A percentile compares a stretch with the other conserved stretches of the same genome.
These are phyloP conservation scores for Colletes latitarsis DNA, from an alignment of 1,140 invertebrate genomes.

Conservation along the genomic window DNA sequence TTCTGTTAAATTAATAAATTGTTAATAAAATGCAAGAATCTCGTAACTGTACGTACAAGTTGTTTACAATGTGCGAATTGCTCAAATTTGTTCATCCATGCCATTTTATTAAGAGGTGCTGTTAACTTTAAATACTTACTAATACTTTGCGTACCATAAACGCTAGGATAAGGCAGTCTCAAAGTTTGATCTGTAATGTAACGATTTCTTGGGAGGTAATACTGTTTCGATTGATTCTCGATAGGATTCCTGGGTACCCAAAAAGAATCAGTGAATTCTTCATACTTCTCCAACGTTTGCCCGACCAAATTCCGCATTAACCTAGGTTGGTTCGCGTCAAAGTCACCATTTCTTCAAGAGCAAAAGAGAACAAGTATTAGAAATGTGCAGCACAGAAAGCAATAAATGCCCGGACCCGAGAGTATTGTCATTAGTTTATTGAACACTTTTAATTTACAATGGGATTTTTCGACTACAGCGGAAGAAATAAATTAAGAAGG, in stretches of 20 bases:
- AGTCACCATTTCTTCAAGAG: slow-evolving; percentile 71
- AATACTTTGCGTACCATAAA: slow-evolving; percentile 72
- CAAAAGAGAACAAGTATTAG: slow-evolving; percentile 47
- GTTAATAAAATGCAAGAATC: neutral
- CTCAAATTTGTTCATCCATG: neutral
- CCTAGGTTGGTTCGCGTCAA: slow-evolving; percentile 66
- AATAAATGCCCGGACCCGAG: neutral
- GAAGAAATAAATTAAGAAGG: neutral
- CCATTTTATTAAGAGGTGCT: neutral
- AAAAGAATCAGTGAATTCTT: slow-evolving; percentile 69
- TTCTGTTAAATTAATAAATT: slow-evolving; percentile 60
- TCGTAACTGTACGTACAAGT: no score
- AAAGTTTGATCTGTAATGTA: slow-evolving; percentile 83
- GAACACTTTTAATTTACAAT: slow-evolving; percentile 39
- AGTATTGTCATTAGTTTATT: slow-evolving; percentile 34
- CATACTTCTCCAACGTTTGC: slow-evolving; percentile 64
- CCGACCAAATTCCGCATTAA: slow-evolving; percentile 60
- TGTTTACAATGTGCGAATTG: neutral
- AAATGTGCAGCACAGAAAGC: neutral
- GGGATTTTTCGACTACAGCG: neutral
- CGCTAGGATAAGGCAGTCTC: slow-evolving; percentile 76
- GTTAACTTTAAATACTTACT: slow-evolving; percentile 57
- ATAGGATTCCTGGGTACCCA: slow-evolving; percentile 72
- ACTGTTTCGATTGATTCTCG: slow-evolving; percentile 82
- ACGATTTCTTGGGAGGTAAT: slow-evolving; percentile 83